phyloP scores from a whole-genome alignment of 2,113 vertebrate genomes.

The Oryzias curvinotus region DNA sequence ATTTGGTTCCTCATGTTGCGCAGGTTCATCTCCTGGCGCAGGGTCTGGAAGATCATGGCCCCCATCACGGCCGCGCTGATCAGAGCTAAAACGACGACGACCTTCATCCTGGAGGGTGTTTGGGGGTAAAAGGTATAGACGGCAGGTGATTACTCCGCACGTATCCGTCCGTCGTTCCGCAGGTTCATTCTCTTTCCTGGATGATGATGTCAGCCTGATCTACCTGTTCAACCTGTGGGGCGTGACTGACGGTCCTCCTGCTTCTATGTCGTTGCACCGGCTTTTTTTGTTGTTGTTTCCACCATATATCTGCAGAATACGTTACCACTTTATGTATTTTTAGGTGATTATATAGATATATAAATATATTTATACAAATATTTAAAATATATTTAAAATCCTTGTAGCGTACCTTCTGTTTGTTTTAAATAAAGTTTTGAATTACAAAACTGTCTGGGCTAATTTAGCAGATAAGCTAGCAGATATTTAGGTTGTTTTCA shows the following conservation, averaged over 20 bases:
- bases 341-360: no score
- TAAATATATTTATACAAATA: no score
- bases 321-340: no score
- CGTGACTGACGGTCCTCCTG: conserved; percentile 21
- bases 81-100: neutral
- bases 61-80: conserved; percentile 38
- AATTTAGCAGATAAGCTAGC: no score
- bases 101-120: conserved; percentile 47
- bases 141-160: neutral
- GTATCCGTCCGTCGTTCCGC: neutral
- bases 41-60: conserved; percentile 40
- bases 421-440: no score
- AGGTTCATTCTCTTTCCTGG: neutral
- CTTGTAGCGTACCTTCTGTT: no score
- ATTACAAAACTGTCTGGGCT: no score
- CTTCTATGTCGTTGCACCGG: neutral
- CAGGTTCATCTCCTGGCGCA: conserved; percentile 62
- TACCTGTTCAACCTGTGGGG: conserved; percentile 47
- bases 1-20: neutral
- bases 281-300: neutral
- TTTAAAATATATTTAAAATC: no score
- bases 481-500: no score
- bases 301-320: neutral
- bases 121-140: neutral
- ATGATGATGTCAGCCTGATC: neutral